Conservation (phyloP, 1,140 invertebrate species). For the Achroia grisella region DNA sequence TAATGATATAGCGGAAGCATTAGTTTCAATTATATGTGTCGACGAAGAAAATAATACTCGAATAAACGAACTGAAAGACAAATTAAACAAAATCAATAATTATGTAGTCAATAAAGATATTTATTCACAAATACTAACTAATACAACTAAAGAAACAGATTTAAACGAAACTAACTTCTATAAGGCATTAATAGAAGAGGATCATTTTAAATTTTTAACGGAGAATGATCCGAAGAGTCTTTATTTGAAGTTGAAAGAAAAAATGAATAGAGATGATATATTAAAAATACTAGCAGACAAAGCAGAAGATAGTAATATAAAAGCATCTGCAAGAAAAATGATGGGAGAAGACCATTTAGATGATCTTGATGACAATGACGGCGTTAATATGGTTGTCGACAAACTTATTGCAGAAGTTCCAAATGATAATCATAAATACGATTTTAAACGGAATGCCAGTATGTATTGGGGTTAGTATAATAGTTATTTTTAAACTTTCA, state of each 20-base stretch:
- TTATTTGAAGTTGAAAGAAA: slow-evolving; percentile 50
- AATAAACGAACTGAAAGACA: slow-evolving; percentile 38
- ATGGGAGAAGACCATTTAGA: slow-evolving; percentile 19
- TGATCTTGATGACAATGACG: slow-evolving; percentile 12
- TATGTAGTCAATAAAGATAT: slow-evolving; percentile 42
- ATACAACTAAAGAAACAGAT: slow-evolving; percentile 25
- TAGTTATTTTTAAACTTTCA: no score
- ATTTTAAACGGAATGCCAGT: slow-evolving; percentile 26
- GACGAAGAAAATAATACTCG: slow-evolving; percentile 17
- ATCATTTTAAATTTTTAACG: slow-evolving; percentile 29
- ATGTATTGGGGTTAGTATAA: slow-evolving; percentile 45
- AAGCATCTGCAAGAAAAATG: slow-evolving; percentile 36
- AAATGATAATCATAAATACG: slow-evolving; percentile 36
- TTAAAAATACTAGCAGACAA: slow-evolving; percentile 36
- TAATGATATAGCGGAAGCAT: slow-evolving; percentile 25
- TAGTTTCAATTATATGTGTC: slow-evolving; percentile 20
- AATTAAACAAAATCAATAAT: slow-evolving; percentile 35
- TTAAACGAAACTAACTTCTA: slow-evolving; percentile 50
- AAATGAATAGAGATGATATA: slow-evolving; percentile 57
- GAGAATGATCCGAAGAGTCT: slow-evolving; percentile 36
- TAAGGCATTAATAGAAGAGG: slow-evolving; percentile 36
- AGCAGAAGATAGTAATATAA: slow-evolving; percentile 18
- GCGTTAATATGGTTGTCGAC: slow-evolving; percentile 33
- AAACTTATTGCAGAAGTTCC: slow-evolving; percentile 38
- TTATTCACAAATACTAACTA: slow-evolving; percentile 27